Base-by-base conservation (phyloP, 2,888 invertebrate genomes). In the Lasioglossum lativentre region DNA sequence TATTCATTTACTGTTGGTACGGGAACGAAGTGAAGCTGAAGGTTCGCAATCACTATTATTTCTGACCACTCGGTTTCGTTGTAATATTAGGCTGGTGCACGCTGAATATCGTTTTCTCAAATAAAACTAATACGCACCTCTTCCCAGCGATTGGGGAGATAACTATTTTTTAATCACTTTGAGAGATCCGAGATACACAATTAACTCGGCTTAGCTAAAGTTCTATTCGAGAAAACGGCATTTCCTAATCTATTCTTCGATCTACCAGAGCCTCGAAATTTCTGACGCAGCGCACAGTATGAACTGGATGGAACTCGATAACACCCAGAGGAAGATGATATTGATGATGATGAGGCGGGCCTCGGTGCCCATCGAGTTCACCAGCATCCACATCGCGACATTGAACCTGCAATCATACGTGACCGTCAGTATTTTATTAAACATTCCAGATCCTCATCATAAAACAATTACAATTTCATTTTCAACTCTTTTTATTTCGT, bases 1-100 rank as follows among this genome's bases (percentile, higher is more conserved):
- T 91, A 30, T 90, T 88, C 30, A 75, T 85, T 42, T 89, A 83
- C 73, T 91, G 91, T 14, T 90, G 90, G 89, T 90, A 82, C 56
- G 91, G 91, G 5, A 90, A 89, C 72, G 84, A 90, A 34, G 83
- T 90, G 16, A 87, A 79, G 19, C 2, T 85, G 3, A 88, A 87
- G 87, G 90, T 89, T 73, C 30, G 63, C 42, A 1, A 2, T 12
- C 10, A 34, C 19, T 23, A 56, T 68, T 23, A 8, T 38, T 27
- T 68, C 38, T 19, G 30, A 5, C 30, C 19, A n/a, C n/a, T n/a
- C 63, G 30, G 16, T 34, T 19, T 63, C 63, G 16, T 63, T 34
- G 6, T 16, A 34, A 34, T 19, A 16, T 30, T 19, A 63, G 59
- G 59, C 30, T 27, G 59, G 10, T 59, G 59, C 23, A 59, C 27